These are phyloP conservation scores for Lepidurus arcticus DNA, from an alignment of 1,140 invertebrate species.

Conservation along the genomic window DNA sequence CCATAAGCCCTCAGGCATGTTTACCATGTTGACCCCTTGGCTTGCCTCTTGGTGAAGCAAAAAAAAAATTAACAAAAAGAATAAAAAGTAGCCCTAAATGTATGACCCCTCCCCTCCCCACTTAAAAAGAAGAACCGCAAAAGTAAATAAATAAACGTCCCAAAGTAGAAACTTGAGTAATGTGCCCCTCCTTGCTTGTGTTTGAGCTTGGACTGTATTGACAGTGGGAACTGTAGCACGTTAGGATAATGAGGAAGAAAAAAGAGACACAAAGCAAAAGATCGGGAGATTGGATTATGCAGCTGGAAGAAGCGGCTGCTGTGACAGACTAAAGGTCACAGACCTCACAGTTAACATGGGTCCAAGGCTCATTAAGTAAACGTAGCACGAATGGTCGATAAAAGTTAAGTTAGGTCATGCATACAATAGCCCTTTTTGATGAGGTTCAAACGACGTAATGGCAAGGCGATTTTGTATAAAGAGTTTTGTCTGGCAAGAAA, in stretches of 20 bases:
- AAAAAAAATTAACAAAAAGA: not conserved
- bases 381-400: conserved; percentile 10
- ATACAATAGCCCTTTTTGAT: conserved; percentile 12
- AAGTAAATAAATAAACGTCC: not conserved
- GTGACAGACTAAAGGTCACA: not conserved
- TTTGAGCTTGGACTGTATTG: not conserved
- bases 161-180: not conserved
- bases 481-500: not conserved
- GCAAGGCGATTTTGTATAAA: not conserved
- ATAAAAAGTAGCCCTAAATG: not conserved
- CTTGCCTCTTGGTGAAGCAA: not conserved
- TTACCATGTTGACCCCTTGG: not conserved
- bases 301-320: not conserved
- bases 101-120: not conserved
- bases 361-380: not conserved
- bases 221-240: not conserved
- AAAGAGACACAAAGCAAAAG: not conserved
- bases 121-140: not conserved
- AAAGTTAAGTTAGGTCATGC: conserved; percentile 22
- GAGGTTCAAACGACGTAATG: conserved; percentile 10
- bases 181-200: not conserved
- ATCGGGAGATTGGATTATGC: not conserved
- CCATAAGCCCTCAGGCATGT: conserved; percentile 18
- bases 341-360: not conserved
- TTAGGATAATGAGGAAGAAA: not conserved